Base-by-base conservation (phyloP, 1,140 invertebrate species). In the Physella acuta region DNA sequence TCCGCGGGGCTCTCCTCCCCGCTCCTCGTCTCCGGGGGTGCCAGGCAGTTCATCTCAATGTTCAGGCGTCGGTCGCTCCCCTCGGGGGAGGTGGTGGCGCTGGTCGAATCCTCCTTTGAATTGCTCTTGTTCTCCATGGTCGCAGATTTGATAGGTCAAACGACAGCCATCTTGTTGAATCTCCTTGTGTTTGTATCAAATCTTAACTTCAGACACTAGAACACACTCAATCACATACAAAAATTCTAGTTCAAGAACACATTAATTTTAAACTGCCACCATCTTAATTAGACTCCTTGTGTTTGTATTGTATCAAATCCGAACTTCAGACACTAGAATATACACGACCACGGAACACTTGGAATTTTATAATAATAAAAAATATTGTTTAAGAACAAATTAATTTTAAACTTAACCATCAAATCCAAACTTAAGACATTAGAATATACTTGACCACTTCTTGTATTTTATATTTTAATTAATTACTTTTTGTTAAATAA, bases 21-120 rank as follows among this genome's bases (percentile, higher is more conserved):
- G 26, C 37, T 24, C 26, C 60, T 68, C 20, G 26, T 33, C 28
- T 39, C 55, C 11, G 66, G 66, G 14, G 26, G 53, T 16, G 55
- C 52, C n/a, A 68, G 26, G 33, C 37, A 24, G 26, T 36, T 55
- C 55, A 68, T 37, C 55, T 68, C 66, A 14, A 68, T 68, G 1
- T 28, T 11, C 30, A 60, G 33, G 14, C 34, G 30, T 8, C 34
- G 31, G 31, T 60, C n/a, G 33, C 53, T 28, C 14, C 24, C 24
- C 4, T 56, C 53, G 14, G 53, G 33, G 26, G 28, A 8, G 5
- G 53, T 26, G 26, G 53, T 30, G 2, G 30, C 31, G 1, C 36
- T 34, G 33, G 16, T 11, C 31, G 17, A 33, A 33, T 58, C 56
- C 56, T 34, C 36, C 30, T n/a, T 17, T 44, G 39, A 34, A 58